Percentiles rank a stretch among this genome's conserved stretches.
These are phyloP conservation scores for Papilio protenor DNA, from an alignment of 2,888 invertebrate species.

Conservation along the genomic window DNA sequence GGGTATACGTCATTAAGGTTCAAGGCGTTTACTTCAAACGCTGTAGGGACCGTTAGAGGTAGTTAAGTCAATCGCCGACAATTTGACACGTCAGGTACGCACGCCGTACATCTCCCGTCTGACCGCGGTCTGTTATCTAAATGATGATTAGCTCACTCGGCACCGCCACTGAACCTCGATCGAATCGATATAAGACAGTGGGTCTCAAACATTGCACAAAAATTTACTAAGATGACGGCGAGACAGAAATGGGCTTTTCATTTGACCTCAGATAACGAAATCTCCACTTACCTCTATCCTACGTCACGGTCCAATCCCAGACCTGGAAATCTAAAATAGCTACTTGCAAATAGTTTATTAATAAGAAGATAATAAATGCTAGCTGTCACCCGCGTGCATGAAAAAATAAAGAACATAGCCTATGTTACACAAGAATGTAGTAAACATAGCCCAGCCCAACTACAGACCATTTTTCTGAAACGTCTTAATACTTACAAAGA, in stretches of 20 bases:
- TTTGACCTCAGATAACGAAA: too few species aligned
- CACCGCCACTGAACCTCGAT: slow-evolving; percentile 33
- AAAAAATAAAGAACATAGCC: too few species aligned
- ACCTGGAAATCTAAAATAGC: too few species aligned
- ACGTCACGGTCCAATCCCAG: too few species aligned
- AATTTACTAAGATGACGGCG: not conserved
- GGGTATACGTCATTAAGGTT: not conserved
- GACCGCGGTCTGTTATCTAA: slow-evolving; percentile 60
- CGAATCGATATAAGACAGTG: slow-evolving; percentile 24
- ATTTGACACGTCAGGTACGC: slow-evolving; percentile 42
- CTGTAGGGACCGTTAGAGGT: slow-evolving; percentile 21
- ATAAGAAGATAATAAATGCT: too few species aligned
- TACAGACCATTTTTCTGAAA: not conserved
- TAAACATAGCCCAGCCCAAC: too few species aligned
- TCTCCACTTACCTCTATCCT: too few species aligned
- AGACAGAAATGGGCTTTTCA: too few species aligned
- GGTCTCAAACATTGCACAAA: slow-evolving; percentile 17
- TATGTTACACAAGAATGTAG: not conserved
- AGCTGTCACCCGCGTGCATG: too few species aligned
- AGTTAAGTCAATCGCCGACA: slow-evolving; percentile 24
- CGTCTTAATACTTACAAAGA: not conserved
- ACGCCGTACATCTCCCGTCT: slow-evolving; percentile 55
- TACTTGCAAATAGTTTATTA: too few species aligned
- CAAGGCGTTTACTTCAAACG: not conserved
- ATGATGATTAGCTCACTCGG: slow-evolving; percentile 60